Base-by-base conservation (phyloP, 1,140 invertebrate species). In the Eriosoma lanigerum region DNA sequence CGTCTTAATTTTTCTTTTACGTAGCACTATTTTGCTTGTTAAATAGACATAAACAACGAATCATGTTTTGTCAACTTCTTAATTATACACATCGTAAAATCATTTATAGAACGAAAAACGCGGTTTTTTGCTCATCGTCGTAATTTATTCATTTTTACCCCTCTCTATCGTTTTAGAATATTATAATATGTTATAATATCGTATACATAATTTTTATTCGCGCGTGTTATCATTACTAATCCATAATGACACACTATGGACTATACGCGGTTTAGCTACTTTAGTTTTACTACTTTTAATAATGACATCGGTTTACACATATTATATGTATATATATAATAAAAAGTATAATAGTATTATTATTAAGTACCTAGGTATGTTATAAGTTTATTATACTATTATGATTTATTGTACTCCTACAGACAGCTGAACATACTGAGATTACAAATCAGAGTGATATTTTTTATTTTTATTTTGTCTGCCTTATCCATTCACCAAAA, bases 211-310 rank as follows among this genome's bases (percentile, higher is more conserved):
- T 24, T 3, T 1, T 3, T 44, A 21, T 38, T 12, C 32, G 21
- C 38, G 38, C 64, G 38, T 68, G 38, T 68, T 44, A 68, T 68
- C 64, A 46, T 68, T 68, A 68, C 64, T 15, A 32, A 38, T 44
- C 21, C 64, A 44, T 46, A 46, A 68, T 68, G n/a, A 46, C 32
- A 21, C 64, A 21, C 17, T 38, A 3, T 21, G 52, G 19, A 9
- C 26, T 32, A 32, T 32, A 44, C 19, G 5, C n/a, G 62, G 13
- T 66, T 66, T 66, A 24, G 32, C 32, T 48, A 48, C 10, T 66
- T 38, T n/a, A n/a, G n/a, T n/a, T n/a, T n/a, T n/a, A n/a, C n/a
- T n/a, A n/a, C n/a, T n/a, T n/a, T n/a, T n/a, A n/a, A n/a, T n/a
- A n/a, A n/a, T n/a, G n/a, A n/a, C 19, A 0, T 3, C 19, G 4